Conservation (phyloP, 1,140 invertebrate genomes). For the Samia ricini region DNA sequence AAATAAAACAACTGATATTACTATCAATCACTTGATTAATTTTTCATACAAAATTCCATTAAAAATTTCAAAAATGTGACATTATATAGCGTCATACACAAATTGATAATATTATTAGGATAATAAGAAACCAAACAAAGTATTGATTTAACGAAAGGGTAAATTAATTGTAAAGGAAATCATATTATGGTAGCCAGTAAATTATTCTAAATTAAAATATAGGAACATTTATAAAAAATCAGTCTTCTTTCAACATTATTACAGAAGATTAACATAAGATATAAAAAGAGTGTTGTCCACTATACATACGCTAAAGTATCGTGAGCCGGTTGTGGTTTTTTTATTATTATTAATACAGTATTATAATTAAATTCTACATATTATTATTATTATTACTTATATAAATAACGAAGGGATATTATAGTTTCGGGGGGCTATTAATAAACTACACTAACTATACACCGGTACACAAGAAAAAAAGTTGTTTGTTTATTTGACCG, state of each 20-base stretch:
- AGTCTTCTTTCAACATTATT: conserved; percentile 73
- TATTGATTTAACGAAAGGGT: conserved; percentile 63
- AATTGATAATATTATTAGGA: conserved; percentile 61
- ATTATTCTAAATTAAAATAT: conserved; percentile 77
- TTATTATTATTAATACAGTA: background rate
- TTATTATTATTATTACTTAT: conserved; percentile 1
- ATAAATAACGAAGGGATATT: background rate
- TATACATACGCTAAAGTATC: background rate
- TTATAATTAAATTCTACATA: no score
- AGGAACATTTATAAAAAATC: conserved; percentile 76
- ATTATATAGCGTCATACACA: conserved; percentile 74
- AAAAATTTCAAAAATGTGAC: conserved; percentile 76
- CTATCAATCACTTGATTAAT: conserved; percentile 74
- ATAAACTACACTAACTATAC: no score
- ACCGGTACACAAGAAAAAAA: no score
- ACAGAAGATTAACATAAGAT: conserved; percentile 69
- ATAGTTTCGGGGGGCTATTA: background rate
- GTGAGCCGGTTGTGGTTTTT: background rate
- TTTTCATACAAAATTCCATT: conserved; percentile 74
- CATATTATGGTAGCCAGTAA: conserved; percentile 67
- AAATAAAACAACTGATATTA: conserved; percentile 59
- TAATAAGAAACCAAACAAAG: conserved; percentile 63
- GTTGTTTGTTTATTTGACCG: no score
- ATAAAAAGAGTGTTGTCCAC: conserved; percentile 54
- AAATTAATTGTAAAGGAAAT: conserved; percentile 58